These are phyloP conservation scores for Progne subis DNA, from an alignment of 2,113 vertebrate genomes.

Conservation along the genomic window DNA sequence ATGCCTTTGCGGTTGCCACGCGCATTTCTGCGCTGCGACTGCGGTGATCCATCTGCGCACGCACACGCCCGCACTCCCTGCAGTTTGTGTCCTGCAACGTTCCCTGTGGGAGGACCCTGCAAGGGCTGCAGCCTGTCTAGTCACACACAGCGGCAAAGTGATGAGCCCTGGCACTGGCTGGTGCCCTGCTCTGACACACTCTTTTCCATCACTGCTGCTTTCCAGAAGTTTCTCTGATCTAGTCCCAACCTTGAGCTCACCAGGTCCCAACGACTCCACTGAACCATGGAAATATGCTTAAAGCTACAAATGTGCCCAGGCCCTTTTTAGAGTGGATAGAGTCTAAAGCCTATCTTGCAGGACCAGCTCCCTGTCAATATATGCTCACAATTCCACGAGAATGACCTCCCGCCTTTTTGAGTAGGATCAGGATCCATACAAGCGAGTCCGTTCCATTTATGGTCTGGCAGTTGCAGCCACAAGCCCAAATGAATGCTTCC, in stretches of 20 bases:
- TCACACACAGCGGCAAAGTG: neutral
- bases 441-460: neutral
- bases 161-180: neutral
- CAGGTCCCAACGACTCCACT: neutral
- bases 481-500: neutral
- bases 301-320: neutral
- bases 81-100: neutral
- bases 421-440: neutral
- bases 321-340: neutral
- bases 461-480: neutral
- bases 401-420: neutral
- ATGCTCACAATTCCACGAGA: neutral
- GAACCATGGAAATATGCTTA: neutral
- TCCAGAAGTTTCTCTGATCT: neutral
- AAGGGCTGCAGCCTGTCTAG: neutral
- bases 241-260: neutral
- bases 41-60: neutral
- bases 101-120: neutral
- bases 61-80: fast-evolving
- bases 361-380: neutral
- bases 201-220: neutral
- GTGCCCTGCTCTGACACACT: fast-evolving
- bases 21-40: fast-evolving
- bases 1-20: fast-evolving
- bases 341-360: neutral